These are phyloP conservation scores for Mirounga angustirostris DNA, from an alignment of 2,113 vertebrate genomes.

Conservation along the genomic window DNA sequence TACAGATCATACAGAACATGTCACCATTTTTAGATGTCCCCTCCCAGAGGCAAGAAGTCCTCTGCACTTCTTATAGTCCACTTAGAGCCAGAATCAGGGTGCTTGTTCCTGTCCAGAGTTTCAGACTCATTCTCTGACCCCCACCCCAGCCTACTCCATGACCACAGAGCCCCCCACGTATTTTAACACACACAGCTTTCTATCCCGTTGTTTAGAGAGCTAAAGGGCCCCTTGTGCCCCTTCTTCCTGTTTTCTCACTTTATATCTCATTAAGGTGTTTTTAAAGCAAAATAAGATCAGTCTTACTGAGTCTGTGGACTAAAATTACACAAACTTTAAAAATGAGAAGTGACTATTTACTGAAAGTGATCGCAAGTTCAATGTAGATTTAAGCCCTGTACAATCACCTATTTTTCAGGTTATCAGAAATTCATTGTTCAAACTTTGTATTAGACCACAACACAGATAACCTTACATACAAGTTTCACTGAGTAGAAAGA, in stretches of 20 bases:
- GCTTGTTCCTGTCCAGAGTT: background rate
- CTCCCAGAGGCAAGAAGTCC: background rate
- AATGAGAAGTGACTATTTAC: background rate
- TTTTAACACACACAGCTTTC: background rate
- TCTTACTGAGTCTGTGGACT: background rate
- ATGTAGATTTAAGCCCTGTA: background rate
- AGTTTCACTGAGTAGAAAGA: background rate
- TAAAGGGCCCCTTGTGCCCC: too few species aligned
- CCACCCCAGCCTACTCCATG: accelerated
- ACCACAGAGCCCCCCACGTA: background rate
- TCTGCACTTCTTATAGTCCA: too few species aligned
- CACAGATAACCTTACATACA: background rate
- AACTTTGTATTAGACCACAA: background rate
- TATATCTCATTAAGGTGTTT: background rate
- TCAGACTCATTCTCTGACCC: background rate
- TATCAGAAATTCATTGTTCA: background rate
- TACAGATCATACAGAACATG: accelerated
- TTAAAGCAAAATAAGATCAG: background rate
- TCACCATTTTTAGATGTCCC: background rate
- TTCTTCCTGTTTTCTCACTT: background rate
- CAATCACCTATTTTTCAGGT: background rate
- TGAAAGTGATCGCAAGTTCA: background rate
- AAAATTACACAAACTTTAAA: background rate
- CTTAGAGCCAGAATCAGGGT: background rate
- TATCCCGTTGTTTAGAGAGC: background rate